Evolutionary conservation across 2,797 vertebrate genomes (phyloP), one percentile per base, ranked within the genome.

Genomic region (Megalops cyprinoides): DNA sequence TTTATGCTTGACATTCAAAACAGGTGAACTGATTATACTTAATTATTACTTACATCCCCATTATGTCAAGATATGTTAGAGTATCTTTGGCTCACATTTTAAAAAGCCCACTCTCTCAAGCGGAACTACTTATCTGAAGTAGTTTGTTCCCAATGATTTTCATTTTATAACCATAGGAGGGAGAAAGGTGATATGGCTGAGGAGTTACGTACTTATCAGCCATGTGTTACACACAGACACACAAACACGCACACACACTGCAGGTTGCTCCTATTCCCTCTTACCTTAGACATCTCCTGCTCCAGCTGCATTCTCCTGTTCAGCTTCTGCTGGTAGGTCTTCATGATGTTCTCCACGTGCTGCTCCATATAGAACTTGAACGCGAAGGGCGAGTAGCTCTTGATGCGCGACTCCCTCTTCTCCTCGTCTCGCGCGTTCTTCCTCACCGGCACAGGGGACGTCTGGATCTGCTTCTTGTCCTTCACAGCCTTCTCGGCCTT

Each of bases 351-450:
- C 90, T 99, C 98, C 78, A 99, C 96, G 31, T 99, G 98, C 85
- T 99, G 98, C 86, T 99, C 98, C 98, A 99, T 99, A 90, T 98
- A 99, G 91, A 99, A 99, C 88, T 99, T 99, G 86, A 98, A 99
- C 39, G 98, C 98, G 28, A 96, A 99, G 0, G 98, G 98, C 0
- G 98, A 99, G 88, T 99, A 99, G 87, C 96, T 98, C 89, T 99
- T 99, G 89, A 99, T 99, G 73, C 97, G 96, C 0, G 98, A 99
- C 84, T 98, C 98, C 65, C 98, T 91, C 90, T 98, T 99, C 87
- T 99, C 98, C 82, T 99, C 97, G 25, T 99, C 98, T 4, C 91
- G 95, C 53, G 95, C 94, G 0, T 95, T 97, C 90, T 96, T 98
- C 73, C 98, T 93, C 79, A 99, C 95, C 0, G 98, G 98, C 28